These are phyloP conservation scores for Recurvirostra avosetta DNA, from an alignment of 2,113 vertebrate genomes.

Conservation along the genomic window DNA sequence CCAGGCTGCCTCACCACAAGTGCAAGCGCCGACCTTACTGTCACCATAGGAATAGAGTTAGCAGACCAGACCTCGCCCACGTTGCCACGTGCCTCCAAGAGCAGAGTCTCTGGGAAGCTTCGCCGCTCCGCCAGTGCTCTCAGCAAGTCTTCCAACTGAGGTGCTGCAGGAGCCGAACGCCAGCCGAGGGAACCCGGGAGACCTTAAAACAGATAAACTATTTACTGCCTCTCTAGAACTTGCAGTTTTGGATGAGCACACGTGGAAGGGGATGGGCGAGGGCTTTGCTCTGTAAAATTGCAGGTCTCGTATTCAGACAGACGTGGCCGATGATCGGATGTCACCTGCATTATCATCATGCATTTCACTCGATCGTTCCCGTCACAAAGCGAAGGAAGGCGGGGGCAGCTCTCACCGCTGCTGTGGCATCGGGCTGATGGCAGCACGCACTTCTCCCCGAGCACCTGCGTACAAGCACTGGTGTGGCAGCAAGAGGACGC, in stretches of 20 bases:
- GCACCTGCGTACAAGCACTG: background rate
- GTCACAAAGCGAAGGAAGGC: background rate
- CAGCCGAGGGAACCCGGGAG: background rate
- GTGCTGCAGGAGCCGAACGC: background rate
- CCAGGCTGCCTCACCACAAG: conserved; percentile 83
- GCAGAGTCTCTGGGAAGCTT: conserved; percentile 74
- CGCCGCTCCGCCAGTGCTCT: conserved; percentile 74
- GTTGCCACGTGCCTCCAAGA: conserved; percentile 72
- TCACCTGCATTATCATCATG: accelerated
- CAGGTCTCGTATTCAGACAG: background rate
- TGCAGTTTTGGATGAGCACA: accelerated
- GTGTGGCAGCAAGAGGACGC: background rate
- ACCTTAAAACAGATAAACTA: background rate
- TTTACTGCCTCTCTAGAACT: background rate
- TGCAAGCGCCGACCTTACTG: conserved; percentile 66
- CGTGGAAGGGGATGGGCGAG: accelerated
- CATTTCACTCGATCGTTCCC: background rate
- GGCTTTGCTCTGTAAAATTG: background rate
- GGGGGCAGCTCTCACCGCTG: background rate
- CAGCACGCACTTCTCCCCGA: background rate
- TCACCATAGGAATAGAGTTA: conserved; percentile 42
- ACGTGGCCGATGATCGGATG: background rate
- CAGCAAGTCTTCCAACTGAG: conserved; percentile 78
- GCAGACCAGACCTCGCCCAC: conserved; percentile 71
- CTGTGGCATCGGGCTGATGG: background rate